These are phyloP conservation scores for Pteropus rufus DNA, from an alignment of 2,797 vertebrate genomes.

Conservation along the genomic window DNA sequence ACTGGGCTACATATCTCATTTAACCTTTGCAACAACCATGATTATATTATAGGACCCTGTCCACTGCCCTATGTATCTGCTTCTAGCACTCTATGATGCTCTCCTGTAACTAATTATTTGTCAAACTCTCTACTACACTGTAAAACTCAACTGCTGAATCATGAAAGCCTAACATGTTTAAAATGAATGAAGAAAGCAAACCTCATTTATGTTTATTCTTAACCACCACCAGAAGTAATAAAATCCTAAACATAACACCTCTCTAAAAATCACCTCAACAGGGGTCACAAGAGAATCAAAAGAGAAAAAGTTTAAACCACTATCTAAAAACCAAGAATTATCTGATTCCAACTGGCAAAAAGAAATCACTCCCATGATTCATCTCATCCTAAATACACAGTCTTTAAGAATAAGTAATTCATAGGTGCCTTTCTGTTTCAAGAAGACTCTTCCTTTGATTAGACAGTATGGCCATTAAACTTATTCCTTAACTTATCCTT, in stretches of 20 bases:
- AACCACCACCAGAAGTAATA: not conserved
- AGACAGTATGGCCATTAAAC: not conserved
- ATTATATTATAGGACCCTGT: fast-evolving
- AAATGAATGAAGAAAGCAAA: conserved; percentile 3
- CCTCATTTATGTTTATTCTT: not conserved
- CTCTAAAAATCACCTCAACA: not conserved
- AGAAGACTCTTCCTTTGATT: not conserved
- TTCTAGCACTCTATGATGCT: not conserved
- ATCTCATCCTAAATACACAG: not conserved
- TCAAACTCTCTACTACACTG: not conserved
- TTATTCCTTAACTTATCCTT: not conserved
- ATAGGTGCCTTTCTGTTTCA: not conserved
- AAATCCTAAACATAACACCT: not conserved
- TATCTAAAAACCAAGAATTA: conserved; percentile 13
- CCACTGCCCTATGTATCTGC: not conserved
- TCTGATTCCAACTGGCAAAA: not conserved
- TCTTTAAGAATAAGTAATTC: not conserved
- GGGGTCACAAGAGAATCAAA: not conserved
- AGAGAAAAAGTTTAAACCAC: not conserved
- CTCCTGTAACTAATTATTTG: not conserved
- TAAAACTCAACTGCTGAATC: not conserved
- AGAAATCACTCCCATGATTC: not conserved
- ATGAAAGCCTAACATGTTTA: not conserved
- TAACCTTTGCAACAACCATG: not conserved
- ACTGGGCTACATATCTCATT: not conserved